Evolutionary conservation across 2,888 invertebrate genomes (phyloP), one percentile per base, ranked within the genome.

Genomic region (Clistopyga incitator): DNA sequence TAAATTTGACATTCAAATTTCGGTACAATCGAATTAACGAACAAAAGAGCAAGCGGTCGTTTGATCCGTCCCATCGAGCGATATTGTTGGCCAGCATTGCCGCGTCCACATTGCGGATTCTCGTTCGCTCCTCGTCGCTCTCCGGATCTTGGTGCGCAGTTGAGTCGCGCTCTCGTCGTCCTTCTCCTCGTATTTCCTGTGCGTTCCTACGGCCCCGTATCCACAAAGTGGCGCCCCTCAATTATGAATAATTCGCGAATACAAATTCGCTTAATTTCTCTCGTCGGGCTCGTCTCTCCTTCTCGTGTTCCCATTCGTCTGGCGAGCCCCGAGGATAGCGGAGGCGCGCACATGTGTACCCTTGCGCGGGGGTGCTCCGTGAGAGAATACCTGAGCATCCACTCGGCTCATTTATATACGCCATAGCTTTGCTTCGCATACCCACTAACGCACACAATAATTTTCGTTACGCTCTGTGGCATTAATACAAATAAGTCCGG

Each of bases 1-100:
- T 86, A 86, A 89, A 92, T 92, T 92, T 92, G 85, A 87, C 89
- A 92, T 92, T 92, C 91, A 92, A 92, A 92, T 92, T 92, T 90
- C 85, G 77, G 84, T 87, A 88, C 91, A 90, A 92, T 92, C 89
- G 88, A 91, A 92, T 92, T 92, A 92, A 90, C 88, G 85, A 88
- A 87, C 88, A 87, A 88, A 88, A 89, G 89, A 90, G 90, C 90
- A 91, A 91, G 91, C 90, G 88, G 89, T 88, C 92, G 92, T 92
- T 92, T 92, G 92, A 92, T 92, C 92, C 88, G 87, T 88, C 83
- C 87, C 86, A 84, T 87, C 80, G 78, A 76, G 77, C 78, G 81
- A 79, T 85, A 79, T 77, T 80, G 78, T 74, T 70, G 45, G 25
- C 79, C 71, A 4, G 65, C 23, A 34, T 15, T 74, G 29, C 76